Conservation (phyloP, 2,113 vertebrate species). For the Ictalurus punctatus region DNA sequence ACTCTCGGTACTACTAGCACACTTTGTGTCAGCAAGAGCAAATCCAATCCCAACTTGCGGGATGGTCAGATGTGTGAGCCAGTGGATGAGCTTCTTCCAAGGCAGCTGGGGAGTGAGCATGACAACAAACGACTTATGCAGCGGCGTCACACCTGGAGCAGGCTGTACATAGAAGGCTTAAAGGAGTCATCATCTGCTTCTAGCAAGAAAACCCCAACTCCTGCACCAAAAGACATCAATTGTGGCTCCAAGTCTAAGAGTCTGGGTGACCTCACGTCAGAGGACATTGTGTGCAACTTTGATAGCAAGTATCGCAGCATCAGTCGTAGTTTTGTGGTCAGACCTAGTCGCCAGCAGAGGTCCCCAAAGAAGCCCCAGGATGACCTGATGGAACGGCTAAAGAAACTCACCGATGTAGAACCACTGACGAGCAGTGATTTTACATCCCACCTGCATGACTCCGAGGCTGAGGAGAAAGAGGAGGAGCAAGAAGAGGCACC, state of each 20-base stretch:
- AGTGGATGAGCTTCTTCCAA: conserved; percentile 68
- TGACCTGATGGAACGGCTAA: conserved; percentile 81
- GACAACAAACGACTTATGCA: conserved; percentile 62
- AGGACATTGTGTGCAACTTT: conserved; percentile 82
- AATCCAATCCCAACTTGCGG: conserved; percentile 88
- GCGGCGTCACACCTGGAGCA: conserved; percentile 80
- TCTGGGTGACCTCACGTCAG: conserved; percentile 90
- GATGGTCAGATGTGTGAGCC: conserved; percentile 34
- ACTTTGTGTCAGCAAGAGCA: conserved; percentile 81
- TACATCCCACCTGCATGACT: conserved; percentile 50
- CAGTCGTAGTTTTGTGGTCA: conserved; percentile 79
- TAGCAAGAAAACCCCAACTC: conserved; percentile 55
- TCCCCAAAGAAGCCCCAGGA: conserved; percentile 61
- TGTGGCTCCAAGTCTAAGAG: conserved; percentile 85
- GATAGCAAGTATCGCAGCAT: conserved; percentile 88
- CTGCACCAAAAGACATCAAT: conserved; percentile 36
- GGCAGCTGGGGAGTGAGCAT: conserved; percentile 67
- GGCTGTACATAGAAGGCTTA: conserved; percentile 82
- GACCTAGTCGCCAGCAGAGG: conserved; percentile 71
- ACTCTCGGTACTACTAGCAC: conserved; percentile 47
- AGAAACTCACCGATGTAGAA: conserved; percentile 83
- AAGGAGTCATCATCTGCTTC: conserved; percentile 68
- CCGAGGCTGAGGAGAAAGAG: conserved; percentile 38
- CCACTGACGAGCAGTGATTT: conserved; percentile 78
- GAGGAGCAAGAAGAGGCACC: conserved; percentile 59